Evolutionary conservation across 2,888 invertebrate genomes (phyloP).

Genomic region (Brenthis ino): DNA sequence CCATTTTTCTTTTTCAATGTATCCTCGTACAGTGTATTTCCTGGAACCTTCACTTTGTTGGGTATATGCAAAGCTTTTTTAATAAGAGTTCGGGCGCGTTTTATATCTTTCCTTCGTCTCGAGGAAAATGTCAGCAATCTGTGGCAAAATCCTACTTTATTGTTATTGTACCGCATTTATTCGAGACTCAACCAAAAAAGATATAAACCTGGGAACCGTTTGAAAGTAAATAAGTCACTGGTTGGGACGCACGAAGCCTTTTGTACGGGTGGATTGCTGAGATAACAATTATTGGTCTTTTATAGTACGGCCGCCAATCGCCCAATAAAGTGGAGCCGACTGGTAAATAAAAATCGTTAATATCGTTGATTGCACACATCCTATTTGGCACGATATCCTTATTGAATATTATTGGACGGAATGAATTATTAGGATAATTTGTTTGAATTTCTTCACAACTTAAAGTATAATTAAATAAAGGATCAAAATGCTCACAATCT

Average conservation of each 20-base stretch:
- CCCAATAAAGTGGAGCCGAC: conserved; percentile 45
- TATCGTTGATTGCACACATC: conserved; percentile 34
- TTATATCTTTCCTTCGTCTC: conserved; percentile 67
- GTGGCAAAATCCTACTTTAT: conserved; percentile 74
- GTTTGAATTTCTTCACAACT: conserved; percentile 41
- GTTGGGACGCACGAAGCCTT: conserved; percentile 50
- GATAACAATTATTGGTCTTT: conserved; percentile 73
- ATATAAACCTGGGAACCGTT: conserved; percentile 73
- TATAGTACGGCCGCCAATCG: conserved; percentile 54
- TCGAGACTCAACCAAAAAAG: conserved; percentile 63
- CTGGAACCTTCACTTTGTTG: conserved; percentile 51
- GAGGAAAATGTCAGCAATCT: conserved; percentile 76
- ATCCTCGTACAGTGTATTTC: conserved; percentile 42
- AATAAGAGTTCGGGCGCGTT: conserved; percentile 67
- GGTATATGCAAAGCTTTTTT: conserved; percentile 71
- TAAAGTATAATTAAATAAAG: conserved; percentile 58
- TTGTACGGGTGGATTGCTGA: conserved; percentile 57
- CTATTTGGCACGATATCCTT: conserved; percentile 9
- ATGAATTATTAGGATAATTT: conserved; percentile 31
- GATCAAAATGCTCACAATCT: conserved; percentile 51
- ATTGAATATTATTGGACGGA: conserved; percentile 5
- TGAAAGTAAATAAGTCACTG: conserved; percentile 68
- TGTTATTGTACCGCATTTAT: conserved; percentile 77
- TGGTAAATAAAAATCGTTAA: conserved; percentile 37
- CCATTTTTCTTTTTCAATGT: conserved; percentile 43